Evolutionary conservation across 2,113 vertebrate genomes (phyloP).

Genomic region (Pluvialis apricaria): DNA sequence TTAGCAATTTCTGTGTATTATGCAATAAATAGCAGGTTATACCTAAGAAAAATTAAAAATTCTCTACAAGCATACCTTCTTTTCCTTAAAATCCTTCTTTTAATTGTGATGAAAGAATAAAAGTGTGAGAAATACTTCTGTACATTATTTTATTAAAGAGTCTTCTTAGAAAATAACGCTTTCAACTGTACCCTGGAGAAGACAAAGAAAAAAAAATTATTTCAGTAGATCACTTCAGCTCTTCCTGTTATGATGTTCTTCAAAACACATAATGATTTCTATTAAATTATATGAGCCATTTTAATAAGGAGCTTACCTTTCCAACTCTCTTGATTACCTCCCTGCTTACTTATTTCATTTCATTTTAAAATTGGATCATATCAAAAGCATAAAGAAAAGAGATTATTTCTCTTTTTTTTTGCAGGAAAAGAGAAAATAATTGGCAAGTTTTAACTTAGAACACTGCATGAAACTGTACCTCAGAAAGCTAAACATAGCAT

Average conservation of each 20-base stretch:
- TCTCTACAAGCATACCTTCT: background rate
- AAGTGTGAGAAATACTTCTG: background rate
- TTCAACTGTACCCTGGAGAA: background rate
- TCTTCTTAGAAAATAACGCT: background rate
- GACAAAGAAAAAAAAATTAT: background rate
- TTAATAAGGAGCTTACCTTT: background rate
- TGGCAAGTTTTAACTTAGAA: background rate
- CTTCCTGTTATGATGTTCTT: background rate
- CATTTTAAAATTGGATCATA: background rate
- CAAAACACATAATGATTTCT: background rate
- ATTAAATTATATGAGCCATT: background rate
- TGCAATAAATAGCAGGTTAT: slow-evolving; percentile 7
- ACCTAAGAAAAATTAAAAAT: background rate
- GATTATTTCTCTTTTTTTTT: background rate
- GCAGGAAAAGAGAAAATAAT: background rate
- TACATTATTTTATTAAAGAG: slow-evolving; percentile 12
- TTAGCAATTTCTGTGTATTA: background rate
- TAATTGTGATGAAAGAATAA: background rate
- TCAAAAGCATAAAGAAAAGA: background rate
- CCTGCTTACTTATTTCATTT: background rate
- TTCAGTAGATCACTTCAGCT: background rate
- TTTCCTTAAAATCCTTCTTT: background rate
- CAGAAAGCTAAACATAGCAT: background rate
- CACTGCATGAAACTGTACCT: background rate
- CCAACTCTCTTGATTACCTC: background rate